Conservation (phyloP, 2,797 vertebrate genomes). For the Sorex maritimensis region DNA sequence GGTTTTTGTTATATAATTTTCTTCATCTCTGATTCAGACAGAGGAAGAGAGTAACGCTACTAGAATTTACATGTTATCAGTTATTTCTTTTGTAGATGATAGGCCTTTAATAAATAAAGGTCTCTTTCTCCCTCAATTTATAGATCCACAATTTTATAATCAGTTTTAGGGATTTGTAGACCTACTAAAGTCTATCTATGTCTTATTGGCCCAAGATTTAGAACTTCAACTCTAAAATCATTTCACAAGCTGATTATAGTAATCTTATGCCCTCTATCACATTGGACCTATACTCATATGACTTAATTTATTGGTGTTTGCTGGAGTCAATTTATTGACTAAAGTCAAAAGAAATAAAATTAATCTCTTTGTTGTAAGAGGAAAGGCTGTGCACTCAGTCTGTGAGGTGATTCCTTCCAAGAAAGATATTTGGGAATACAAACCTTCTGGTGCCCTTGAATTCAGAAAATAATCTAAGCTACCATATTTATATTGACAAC, state of each 20-base stretch:
- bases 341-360: slow-evolving; percentile 42
- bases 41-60: not conserved
- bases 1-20: slow-evolving; percentile 25
- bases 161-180: not conserved
- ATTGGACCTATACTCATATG: not conserved
- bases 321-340: slow-evolving; percentile 2
- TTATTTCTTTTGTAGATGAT: not conserved
- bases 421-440: slow-evolving; percentile 1
- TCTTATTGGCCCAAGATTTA: not conserved
- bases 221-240: not conserved
- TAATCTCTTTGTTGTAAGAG: slow-evolving; percentile 33
- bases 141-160: slow-evolving; percentile 31
- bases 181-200: not conserved
- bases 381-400: not conserved
- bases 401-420: slow-evolving; percentile 19
- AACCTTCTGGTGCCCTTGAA: not conserved
- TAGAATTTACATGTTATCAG: not conserved
- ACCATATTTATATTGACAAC: not conserved
- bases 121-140: not conserved
- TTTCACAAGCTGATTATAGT: not conserved
- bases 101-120: not conserved
- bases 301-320: not conserved
- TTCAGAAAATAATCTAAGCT: slow-evolving; percentile 18
- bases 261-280: not conserved
- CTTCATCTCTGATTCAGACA: slow-evolving; percentile 4